These are phyloP conservation scores for Balaenoptera acutorostrata DNA, from an alignment of 2,113 vertebrate species.

Conservation along the genomic window DNA sequence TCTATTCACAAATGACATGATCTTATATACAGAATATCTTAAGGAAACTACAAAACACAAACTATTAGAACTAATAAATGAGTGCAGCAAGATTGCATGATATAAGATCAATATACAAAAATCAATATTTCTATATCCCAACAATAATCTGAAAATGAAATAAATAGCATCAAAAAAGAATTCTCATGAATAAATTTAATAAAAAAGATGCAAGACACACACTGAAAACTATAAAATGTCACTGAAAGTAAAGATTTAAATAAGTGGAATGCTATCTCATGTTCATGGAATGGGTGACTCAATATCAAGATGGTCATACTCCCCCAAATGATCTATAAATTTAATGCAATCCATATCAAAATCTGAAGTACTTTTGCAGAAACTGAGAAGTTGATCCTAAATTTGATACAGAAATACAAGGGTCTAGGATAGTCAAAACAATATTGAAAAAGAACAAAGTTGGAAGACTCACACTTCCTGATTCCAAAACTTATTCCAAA, in stretches of 20 bases:
- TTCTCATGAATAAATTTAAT: not conserved
- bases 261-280: not conserved
- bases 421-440: not conserved
- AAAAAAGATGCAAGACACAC: not conserved
- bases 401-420: not conserved
- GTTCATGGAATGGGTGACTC: not conserved
- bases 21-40: not conserved
- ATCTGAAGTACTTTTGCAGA: not conserved
- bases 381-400: not conserved
- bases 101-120: not conserved
- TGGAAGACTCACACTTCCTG: not conserved
- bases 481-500: not conserved
- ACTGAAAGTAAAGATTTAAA: not conserved
- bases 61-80: not conserved
- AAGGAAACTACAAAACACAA: not conserved
- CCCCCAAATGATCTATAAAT: not conserved
- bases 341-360: not conserved
- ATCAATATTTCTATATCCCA: not conserved
- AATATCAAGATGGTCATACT: not conserved
- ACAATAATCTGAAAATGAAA: not conserved
- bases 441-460: not conserved
- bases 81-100: not conserved
- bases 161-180: not conserved
- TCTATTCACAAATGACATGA: not conserved
- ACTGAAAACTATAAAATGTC: not conserved